Conservation (phyloP, 2,888 invertebrate genomes). For the Standfussiana lucernea region DNA sequence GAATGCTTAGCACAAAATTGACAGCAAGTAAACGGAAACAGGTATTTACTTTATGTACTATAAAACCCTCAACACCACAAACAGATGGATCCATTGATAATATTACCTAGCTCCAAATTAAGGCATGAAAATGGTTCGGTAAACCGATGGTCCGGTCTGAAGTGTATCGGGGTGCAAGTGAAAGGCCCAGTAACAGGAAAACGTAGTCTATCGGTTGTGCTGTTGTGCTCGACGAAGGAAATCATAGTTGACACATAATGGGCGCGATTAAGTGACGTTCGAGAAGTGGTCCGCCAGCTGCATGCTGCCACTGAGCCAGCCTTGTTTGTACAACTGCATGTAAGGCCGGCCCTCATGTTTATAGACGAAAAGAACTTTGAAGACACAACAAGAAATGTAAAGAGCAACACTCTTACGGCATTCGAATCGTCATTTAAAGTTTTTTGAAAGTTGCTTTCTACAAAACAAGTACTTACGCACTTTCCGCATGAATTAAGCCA, state of each 20-base stretch:
- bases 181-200: constrained; percentile 63
- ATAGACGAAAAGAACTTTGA: neutral
- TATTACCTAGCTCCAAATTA: constrained; percentile 44
- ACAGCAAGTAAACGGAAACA: constrained; percentile 25
- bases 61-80: constrained; percentile 33
- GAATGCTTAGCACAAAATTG: constrained; percentile 18
- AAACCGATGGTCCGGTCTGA: constrained; percentile 47
- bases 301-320: constrained; percentile 11
- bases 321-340: constrained; percentile 34
- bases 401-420: constrained; percentile 1
- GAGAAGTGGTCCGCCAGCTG: constrained; percentile 58
- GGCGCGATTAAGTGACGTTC: constrained; percentile 67
- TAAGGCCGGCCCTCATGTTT: neutral
- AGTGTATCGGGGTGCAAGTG: constrained; percentile 66
- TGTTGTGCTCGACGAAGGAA: constrained; percentile 65
- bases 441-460: constrained; percentile 1
- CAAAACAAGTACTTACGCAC: neutral
- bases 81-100: constrained; percentile 30
- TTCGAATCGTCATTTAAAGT: neutral
- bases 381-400: constrained; percentile 3
- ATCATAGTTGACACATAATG: constrained; percentile 76
- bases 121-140: constrained; percentile 52
- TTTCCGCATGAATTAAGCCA: constrained; percentile 22
- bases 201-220: constrained; percentile 42
- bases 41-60: constrained; percentile 39